Base-by-base conservation (phyloP, 2,113 vertebrate genomes). In the Eulemur macaco region DNA sequence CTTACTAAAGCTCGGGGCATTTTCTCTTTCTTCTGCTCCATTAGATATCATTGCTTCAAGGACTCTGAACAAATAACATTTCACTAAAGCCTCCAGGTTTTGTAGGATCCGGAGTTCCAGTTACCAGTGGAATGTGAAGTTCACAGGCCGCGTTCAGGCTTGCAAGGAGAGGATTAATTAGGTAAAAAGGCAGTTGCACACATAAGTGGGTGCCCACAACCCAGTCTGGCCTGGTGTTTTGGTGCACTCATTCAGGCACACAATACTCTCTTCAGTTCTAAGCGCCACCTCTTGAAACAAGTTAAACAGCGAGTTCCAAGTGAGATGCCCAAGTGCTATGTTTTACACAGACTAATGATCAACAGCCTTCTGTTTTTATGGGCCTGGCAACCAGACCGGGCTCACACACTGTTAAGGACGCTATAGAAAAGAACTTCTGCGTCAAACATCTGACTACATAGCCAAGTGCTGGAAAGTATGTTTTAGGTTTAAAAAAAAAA, bases 131-230 rank as follows among this genome's bases (percentile, higher is more conserved):
- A 95, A 96, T 96, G 97, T 68, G 86, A 88, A 93, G 89, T 96
- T 97, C 97, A 96, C 91, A 89, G 96, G 96, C 97, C 34, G 34
- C 15, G 94, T 96, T 94, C 92, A 91, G 95, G 91, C 97, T 97
- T 96, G 96, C 96, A 96, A 91, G 93, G 93, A 94, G 96, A 97
- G 96, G 97, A 97, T 97, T 98, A 98, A 98, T 97, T 97, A 97
- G 96, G 97, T 97, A 97, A 97, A 97, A 96, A 97, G 95, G 95
- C 97, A 96, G 95, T 98, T 95, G 95, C 86, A 89, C 97, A 94
- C 96, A 78, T 94, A 98, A 97, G 97, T 94, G 98, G 94, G 98
- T 97, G 94, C 93, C 95, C 89, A 95, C 86, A 97, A 89, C 98
- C 96, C 63, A 42, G 91, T 77, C 97, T 85, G 97, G 94, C 93